These are phyloP conservation scores for Tenthredo notha DNA, from an alignment of 2,888 invertebrate species.

Conservation along the genomic window DNA sequence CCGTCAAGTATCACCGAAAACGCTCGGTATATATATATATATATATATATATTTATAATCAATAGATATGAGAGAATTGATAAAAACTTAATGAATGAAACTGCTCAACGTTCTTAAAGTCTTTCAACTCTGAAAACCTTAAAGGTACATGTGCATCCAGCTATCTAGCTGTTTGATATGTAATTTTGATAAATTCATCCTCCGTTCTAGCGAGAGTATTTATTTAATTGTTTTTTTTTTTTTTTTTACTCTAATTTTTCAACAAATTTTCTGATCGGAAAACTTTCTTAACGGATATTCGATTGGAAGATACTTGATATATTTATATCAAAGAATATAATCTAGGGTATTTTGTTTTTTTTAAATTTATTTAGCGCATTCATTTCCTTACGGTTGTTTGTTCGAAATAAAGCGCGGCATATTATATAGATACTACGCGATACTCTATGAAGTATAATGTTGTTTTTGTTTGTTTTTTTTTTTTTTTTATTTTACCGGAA, in stretches of 20 bases:
- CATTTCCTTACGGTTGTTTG: not conserved
- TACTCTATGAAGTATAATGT: not conserved
- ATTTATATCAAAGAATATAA: not conserved
- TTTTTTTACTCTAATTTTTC: not conserved
- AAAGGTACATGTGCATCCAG: not conserved
- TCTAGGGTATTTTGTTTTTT: not conserved
- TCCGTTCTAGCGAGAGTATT: not conserved
- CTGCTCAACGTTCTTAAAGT: not conserved
- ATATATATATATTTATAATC: not conserved
- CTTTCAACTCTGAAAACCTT: not conserved
- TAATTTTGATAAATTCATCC: not conserved
- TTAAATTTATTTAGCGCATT: not conserved
- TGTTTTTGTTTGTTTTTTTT: not conserved
- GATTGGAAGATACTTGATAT: not conserved
- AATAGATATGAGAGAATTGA: conserved; percentile 3
- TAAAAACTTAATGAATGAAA: conserved; percentile 24
- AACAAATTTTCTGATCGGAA: not conserved
- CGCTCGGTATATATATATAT: not conserved
- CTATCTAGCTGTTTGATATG: not conserved
- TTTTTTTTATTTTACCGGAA: conserved; percentile 1
- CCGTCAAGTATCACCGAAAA: too few relatives aligned
- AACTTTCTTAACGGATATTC: not conserved
- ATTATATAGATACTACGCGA: not conserved
- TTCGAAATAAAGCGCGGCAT: not conserved
- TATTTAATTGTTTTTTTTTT: not conserved